phyloP scores from a whole-genome alignment of 37 sponge, comb jelly and placozoan genomes.

The Axinella damicornis region DNA sequence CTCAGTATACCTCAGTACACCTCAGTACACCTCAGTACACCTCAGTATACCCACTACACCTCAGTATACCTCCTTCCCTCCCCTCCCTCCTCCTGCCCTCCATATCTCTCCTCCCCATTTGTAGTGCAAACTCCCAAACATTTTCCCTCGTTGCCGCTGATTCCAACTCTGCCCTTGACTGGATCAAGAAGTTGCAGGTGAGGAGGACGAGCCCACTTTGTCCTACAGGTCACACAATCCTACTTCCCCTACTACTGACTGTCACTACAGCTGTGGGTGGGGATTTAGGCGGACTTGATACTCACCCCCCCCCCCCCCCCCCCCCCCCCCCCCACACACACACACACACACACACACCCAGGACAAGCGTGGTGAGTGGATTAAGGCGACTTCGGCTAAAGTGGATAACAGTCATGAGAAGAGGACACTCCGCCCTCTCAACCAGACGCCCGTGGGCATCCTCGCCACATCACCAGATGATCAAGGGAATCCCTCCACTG shows the following conservation, averaged over 20 bases:
- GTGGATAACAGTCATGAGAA: constrained; percentile 9
- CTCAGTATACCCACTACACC: too few species aligned
- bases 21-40: too few species aligned
- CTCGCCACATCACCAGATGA: background rate
- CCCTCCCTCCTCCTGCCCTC: background rate
- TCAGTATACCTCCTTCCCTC: background rate
- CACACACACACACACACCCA: background rate
- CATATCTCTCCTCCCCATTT: too few species aligned
- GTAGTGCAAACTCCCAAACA: constrained; percentile 30
- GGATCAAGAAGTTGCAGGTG: constrained; percentile 69
- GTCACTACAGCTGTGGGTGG: too few species aligned
- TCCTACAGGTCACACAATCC: too few species aligned
- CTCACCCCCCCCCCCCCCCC: too few species aligned
- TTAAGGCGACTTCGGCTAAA: constrained; percentile 20
- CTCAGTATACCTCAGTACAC: too few species aligned
- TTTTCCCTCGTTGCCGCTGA: constrained; percentile 34
- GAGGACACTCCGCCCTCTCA: background rate
- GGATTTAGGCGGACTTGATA: too few species aligned
- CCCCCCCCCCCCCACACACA: background rate
- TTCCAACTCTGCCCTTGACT: constrained; percentile 26
- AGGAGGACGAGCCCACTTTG: background rate
- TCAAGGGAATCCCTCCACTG: too few species aligned
- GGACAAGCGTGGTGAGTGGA: constrained; percentile 34
- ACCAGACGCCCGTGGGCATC: background rate
- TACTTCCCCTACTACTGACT: too few species aligned